These are phyloP conservation scores for Oryctolagus cuniculus DNA, from an alignment of 2,113 vertebrate genomes.

Conservation along the genomic window mOryCun1.1 NC_091453.1:119082001-119082500, in stretches of 20 bases:
- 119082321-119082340: slow-evolving; percentile 34
- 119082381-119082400: slow-evolving; percentile 3
- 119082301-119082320: slow-evolving; percentile 47
- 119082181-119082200: slow-evolving; percentile 70
- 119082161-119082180: slow-evolving; percentile 73
- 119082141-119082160: slow-evolving; percentile 79
- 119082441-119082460: slow-evolving; percentile 40
- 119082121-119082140: slow-evolving; percentile 73
- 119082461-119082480: slow-evolving; percentile 28
- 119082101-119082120: slow-evolving; percentile 67
- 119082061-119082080: slow-evolving; percentile 58
- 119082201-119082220: slow-evolving; percentile 57
- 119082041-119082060: slow-evolving; percentile 64
- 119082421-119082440: slow-evolving; percentile 5
- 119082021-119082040: slow-evolving; percentile 55
- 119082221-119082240: slow-evolving; percentile 50
- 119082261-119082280: slow-evolving; percentile 69
- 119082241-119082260: slow-evolving; percentile 34
- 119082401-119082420: slow-evolving; percentile 49
- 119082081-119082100: slow-evolving; percentile 71
- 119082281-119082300: slow-evolving; percentile 16
- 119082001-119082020: slow-evolving; percentile 27
- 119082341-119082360: slow-evolving; percentile 43
- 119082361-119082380: slow-evolving; percentile 22
- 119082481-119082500: neutral